Evolutionary conservation across 2,888 invertebrate species (phyloP).

Genomic region (Drosophila engyochracea): DNA sequence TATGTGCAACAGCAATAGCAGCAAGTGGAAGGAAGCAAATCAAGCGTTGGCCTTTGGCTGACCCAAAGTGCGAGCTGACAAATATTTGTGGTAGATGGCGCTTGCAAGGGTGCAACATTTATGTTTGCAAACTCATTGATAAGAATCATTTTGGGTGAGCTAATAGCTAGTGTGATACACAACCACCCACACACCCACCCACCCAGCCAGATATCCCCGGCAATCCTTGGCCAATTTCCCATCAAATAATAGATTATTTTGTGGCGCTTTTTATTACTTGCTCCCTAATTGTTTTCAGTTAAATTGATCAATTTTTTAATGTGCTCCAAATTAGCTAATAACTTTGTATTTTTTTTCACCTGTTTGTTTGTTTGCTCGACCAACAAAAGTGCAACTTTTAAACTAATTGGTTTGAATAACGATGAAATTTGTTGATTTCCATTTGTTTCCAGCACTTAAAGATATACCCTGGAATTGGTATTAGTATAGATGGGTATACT

Average conservation of each 20-base stretch:
- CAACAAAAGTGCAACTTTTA: background rate
- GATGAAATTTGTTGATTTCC: background rate
- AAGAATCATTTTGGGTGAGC: constrained; percentile 51
- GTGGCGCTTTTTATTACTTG: background rate
- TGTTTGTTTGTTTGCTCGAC: background rate
- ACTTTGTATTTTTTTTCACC: background rate
- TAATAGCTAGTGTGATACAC: constrained; percentile 35
- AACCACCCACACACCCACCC: background rate
- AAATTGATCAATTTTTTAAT: background rate
- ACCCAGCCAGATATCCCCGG: background rate
- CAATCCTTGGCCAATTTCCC: background rate
- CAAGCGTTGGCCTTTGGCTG: constrained; percentile 44
- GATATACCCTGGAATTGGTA: background rate
- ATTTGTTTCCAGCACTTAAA: background rate
- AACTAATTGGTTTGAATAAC: background rate
- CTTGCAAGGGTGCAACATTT: constrained; percentile 41
- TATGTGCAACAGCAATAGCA: constrained; percentile 10
- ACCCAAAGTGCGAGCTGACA: constrained; percentile 56
- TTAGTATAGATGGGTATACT: background rate
- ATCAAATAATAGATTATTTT: background rate
- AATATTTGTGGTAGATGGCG: constrained; percentile 68
- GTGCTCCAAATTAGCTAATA: background rate
- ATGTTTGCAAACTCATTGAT: constrained; percentile 63
- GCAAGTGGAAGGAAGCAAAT: constrained; percentile 11
- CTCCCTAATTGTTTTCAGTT: background rate